phyloP scores from a whole-genome alignment of 2,113 vertebrate species.

The Pangasianodon gigas region DNA sequence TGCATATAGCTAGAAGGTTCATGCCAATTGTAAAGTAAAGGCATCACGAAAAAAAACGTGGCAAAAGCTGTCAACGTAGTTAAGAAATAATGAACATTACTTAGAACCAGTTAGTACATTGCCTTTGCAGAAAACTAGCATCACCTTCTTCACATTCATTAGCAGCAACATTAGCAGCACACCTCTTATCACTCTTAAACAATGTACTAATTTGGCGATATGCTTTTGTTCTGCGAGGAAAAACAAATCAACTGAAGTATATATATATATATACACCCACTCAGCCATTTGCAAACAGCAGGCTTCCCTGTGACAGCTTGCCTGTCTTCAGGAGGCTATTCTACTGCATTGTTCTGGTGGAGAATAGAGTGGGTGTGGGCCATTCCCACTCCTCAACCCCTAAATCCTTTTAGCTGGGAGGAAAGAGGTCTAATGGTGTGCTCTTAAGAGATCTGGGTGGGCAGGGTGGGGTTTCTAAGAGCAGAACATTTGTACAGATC shows the following conservation, averaged over 20 bases:
- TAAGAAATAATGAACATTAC: neutral
- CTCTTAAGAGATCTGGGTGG: slow-evolving; percentile 18
- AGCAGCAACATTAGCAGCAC: neutral
- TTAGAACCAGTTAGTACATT: neutral
- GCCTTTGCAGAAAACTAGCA: neutral
- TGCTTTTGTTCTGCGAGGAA: neutral
- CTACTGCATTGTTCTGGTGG: slow-evolving; percentile 24
- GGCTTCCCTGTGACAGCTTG: neutral
- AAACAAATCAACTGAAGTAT: too few species aligned
- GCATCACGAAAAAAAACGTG: neutral
- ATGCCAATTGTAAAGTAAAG: neutral
- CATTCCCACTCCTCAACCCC: slow-evolving; percentile 32
- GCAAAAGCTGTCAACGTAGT: neutral
- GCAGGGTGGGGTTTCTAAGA: neutral
- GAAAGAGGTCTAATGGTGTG: slow-evolving; percentile 37
- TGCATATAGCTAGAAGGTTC: neutral
- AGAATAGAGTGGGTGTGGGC: slow-evolving; percentile 24
- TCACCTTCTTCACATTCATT: neutral
- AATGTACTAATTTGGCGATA: neutral
- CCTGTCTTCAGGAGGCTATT: neutral
- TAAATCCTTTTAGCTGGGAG: slow-evolving; percentile 31
- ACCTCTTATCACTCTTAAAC: neutral
- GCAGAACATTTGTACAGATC: neutral
- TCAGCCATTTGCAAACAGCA: slow-evolving; percentile 10
- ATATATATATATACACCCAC: neutral